Evolutionary conservation across 2,113 vertebrate species (phyloP).

Genomic region (Anhinga rufa): DNA sequence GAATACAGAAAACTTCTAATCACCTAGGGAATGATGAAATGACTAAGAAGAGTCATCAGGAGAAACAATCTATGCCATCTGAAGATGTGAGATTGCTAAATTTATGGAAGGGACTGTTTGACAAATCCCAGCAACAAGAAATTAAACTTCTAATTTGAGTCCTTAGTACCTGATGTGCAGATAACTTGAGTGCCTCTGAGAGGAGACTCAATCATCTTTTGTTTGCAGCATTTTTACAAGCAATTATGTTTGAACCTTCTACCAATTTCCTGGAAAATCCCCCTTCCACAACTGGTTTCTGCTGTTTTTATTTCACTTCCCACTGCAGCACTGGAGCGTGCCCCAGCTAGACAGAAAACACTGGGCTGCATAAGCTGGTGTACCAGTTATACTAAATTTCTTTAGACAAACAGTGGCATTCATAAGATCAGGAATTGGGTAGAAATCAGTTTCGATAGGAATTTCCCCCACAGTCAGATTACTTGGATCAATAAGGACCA

Average conservation of each 20-base stretch:
- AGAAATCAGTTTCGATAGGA: neutral
- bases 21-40: neutral
- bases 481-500: neutral
- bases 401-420: neutral
- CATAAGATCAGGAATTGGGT: neutral
- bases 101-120: neutral
- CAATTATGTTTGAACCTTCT: neutral
- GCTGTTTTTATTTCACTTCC: neutral
- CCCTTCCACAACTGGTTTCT: neutral
- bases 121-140: neutral
- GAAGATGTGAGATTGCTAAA: neutral
- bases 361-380: neutral
- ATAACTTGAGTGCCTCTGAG: neutral
- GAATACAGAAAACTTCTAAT: neutral
- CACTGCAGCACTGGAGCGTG: neutral
- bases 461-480: neutral
- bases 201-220: neutral
- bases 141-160: neutral
- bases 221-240: neutral
- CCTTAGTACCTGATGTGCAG: neutral
- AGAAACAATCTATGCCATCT: neutral
- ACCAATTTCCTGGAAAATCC: neutral
- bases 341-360: neutral
- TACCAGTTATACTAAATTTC: neutral
- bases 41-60: neutral